phyloP scores from a whole-genome alignment of 92 coral and sea anemone genomes.

The Epizoanthus stellaris region DNA sequence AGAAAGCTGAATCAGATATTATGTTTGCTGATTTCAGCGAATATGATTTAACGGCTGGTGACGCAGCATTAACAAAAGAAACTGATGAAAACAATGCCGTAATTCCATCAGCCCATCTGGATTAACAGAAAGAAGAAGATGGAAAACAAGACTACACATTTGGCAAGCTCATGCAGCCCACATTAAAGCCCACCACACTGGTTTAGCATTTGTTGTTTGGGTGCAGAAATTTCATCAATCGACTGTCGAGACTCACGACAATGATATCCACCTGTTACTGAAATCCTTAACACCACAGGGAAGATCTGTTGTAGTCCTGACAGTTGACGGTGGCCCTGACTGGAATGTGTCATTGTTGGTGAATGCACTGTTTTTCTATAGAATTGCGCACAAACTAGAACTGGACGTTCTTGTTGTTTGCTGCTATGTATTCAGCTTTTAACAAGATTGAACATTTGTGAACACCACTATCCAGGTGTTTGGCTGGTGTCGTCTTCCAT shows the following conservation, averaged over 20 bases:
- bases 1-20: background rate
- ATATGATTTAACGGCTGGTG: background rate
- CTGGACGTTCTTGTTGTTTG: conserved; percentile 45
- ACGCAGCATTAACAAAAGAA: background rate
- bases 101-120: background rate
- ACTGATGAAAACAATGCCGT: too few relatives aligned
- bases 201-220: background rate
- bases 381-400: conserved; percentile 39
- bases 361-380: conserved; percentile 21
- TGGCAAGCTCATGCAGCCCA: conserved; percentile 17
- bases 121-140: background rate
- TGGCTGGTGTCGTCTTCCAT: conserved; percentile 55
- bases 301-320: background rate
- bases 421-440: conserved; percentile 46
- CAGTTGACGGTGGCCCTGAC: conserved; percentile 58
- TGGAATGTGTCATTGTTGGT: conserved; percentile 51
- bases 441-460: conserved; percentile 59
- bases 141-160: conserved; percentile 7
- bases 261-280: conserved; percentile 1
- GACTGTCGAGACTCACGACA: conserved; percentile 1
- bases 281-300: conserved; percentile 11
- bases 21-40: conserved; percentile 17
- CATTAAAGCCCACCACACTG: conserved; percentile 12
- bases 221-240: conserved; percentile 24
- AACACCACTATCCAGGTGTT: conserved; percentile 53